Percentiles rank a stretch among this genome's conserved stretches.
Conservation (phyloP, 2,113 vertebrate genomes). For the Lonchura striata region DNA sequence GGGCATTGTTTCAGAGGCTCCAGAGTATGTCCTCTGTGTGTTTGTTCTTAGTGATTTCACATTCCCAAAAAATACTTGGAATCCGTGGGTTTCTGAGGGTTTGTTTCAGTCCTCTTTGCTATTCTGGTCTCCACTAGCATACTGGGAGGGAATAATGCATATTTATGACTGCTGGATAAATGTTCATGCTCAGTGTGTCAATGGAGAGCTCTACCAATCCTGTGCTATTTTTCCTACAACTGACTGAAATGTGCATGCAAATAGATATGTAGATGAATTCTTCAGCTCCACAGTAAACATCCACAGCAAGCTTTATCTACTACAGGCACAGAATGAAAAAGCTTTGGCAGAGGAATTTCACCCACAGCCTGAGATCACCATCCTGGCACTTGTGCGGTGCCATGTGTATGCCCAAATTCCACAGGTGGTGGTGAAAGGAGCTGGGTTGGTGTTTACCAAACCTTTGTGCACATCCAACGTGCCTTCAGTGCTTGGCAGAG, state of each 20-base stretch:
- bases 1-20: background rate
- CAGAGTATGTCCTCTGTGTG: background rate
- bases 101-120: background rate
- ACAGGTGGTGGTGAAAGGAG: background rate
- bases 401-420: background rate
- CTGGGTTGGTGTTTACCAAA: background rate
- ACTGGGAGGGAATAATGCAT: slow-evolving; percentile 62
- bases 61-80: background rate
- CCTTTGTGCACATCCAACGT: background rate
- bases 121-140: slow-evolving; percentile 38
- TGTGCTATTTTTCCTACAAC: background rate
- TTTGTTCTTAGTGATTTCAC: background rate
- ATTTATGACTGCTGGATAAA: slow-evolving; percentile 62
- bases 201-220: slow-evolving; percentile 51
- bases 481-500: background rate
- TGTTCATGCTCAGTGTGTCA: slow-evolving; percentile 53
- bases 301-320: slow-evolving; percentile 33
- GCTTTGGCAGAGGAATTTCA: slow-evolving; percentile 28
- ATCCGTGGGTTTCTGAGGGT: background rate
- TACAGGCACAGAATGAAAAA: slow-evolving; percentile 20
- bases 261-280: slow-evolving; percentile 71
- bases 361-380: slow-evolving; percentile 20
- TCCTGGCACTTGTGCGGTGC: background rate
- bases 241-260: slow-evolving; percentile 64
- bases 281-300: slow-evolving; percentile 50